These are phyloP conservation scores for Meliscaeva auricollis DNA, from an alignment of 2,888 invertebrate genomes.

Conservation along the genomic window DNA sequence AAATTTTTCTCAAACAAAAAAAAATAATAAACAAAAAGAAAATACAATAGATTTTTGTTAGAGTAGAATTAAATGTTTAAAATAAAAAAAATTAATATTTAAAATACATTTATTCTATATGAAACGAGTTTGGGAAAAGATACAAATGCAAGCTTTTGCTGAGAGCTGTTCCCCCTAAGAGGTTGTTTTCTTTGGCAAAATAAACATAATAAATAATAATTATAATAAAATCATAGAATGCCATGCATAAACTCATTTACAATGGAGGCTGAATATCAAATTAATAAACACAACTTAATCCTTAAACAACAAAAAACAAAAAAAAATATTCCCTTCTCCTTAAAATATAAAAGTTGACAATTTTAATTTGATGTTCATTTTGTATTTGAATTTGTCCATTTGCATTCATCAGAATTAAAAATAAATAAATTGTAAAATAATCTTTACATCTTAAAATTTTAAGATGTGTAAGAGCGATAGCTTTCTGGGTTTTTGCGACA, in stretches of 20 bases:
- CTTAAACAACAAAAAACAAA: not conserved
- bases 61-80: constrained; percentile 65
- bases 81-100: constrained; percentile 65
- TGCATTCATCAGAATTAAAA: constrained; percentile 36
- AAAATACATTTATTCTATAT: constrained; percentile 71
- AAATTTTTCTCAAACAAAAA: constrained; percentile 49
- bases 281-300: constrained; percentile 51
- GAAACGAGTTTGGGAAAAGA: constrained; percentile 5
- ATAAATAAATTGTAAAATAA: not conserved
- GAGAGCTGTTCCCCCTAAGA: constrained; percentile 35
- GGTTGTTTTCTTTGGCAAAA: constrained; percentile 19
- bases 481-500: constrained; percentile 24
- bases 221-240: constrained; percentile 27
- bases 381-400: constrained; percentile 61
- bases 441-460: constrained; percentile 9
- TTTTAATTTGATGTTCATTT: constrained; percentile 68
- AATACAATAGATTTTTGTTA: constrained; percentile 28
- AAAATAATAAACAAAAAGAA: no score
- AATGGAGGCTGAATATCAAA: constrained; percentile 73
- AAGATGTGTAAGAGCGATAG: not conserved
- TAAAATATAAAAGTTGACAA: constrained; percentile 23
- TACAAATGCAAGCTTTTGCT: constrained; percentile 19
- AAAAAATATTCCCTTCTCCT: not conserved
- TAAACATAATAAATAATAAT: not conserved
- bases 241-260: constrained; percentile 56